Evolutionary conservation across 2,888 invertebrate genomes (phyloP).

Genomic region (Hesperia comma): DNA sequence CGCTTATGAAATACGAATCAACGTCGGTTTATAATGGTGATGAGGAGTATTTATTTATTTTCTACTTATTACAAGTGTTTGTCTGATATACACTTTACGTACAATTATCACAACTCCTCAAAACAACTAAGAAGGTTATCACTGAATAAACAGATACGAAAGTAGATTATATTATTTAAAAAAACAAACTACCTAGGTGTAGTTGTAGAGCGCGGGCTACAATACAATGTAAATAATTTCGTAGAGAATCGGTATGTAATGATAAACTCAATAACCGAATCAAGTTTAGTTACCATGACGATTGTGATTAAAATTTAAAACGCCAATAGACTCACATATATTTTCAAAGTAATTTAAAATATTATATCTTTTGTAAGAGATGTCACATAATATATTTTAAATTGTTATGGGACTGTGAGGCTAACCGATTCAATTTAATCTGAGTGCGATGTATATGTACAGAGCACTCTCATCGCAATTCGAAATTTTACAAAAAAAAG

Average conservation of each 20-base stretch:
- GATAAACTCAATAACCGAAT: no score
- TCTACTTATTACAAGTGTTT: slow-evolving; percentile 2
- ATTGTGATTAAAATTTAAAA: no score
- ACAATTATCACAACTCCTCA: slow-evolving; percentile 9
- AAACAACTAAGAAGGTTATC: slow-evolving; percentile 11
- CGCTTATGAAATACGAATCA: not conserved
- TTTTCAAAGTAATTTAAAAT: no score
- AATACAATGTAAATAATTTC: not conserved
- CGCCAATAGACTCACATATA: no score
- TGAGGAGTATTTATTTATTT: not conserved
- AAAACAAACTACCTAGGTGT: not conserved
- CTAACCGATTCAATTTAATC: no score
- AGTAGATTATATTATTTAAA: not conserved
- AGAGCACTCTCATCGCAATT: no score
- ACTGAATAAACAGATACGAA: slow-evolving; percentile 11
- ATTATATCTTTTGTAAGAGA: no score
- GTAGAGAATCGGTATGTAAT: not conserved
- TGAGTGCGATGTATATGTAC: no score
- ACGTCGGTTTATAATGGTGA: not conserved
- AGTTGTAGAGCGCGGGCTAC: not conserved
- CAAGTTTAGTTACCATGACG: not conserved
- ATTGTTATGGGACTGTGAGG: no score
- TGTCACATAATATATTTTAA: no score
- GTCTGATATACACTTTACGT: not conserved
- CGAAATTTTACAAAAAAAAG: no score